Conservation (phyloP, 2,797 vertebrate species). For the Enteromius viviparus region DNA sequence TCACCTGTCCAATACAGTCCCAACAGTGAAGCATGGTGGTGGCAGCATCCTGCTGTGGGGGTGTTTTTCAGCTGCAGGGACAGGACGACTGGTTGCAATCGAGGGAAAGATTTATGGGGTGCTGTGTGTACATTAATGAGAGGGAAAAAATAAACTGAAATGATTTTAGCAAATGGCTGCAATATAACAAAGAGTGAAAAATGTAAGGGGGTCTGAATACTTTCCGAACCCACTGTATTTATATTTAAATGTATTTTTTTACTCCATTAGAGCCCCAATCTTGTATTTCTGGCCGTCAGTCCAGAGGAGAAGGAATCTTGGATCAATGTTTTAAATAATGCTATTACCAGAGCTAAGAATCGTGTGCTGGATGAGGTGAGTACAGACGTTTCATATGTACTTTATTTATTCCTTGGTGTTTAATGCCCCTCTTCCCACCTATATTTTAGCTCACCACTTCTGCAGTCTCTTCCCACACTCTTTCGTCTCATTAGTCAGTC, state of each 20-base stretch:
- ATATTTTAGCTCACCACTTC: slow-evolving; percentile 4
- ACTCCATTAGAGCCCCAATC: slow-evolving; percentile 84
- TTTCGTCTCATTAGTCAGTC: slow-evolving; percentile 27
- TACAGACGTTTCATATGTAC: slow-evolving; percentile 1
- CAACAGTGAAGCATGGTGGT: too few relatives aligned
- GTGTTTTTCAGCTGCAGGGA: too few relatives aligned
- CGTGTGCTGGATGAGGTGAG: slow-evolving; percentile 81
- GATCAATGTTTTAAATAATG: slow-evolving; percentile 87
- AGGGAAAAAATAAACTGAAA: too few relatives aligned
- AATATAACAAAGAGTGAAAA: too few relatives aligned
- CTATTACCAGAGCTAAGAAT: slow-evolving; percentile 90
- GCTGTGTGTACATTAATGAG: too few relatives aligned
- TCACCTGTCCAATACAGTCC: too few relatives aligned
- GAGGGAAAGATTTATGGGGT: too few relatives aligned
- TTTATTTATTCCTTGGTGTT: slow-evolving; percentile 16
- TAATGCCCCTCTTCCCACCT: slow-evolving; percentile 14
- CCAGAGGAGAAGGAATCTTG: slow-evolving; percentile 96
- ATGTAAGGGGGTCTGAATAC: too few relatives aligned
- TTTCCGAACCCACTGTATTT: too few relatives aligned
- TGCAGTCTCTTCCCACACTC: slow-evolving; percentile 24
- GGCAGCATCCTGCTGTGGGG: too few relatives aligned
- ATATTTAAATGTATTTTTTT: neutral
- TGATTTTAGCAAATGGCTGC: too few relatives aligned
- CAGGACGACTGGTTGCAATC: too few relatives aligned
- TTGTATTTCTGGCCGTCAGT: slow-evolving; percentile 95